A percentile compares a stretch with the other conserved stretches of the same genome.
Conservation (phyloP, 2,797 vertebrate genomes). For the Pachyuromys duprasi region DNA sequence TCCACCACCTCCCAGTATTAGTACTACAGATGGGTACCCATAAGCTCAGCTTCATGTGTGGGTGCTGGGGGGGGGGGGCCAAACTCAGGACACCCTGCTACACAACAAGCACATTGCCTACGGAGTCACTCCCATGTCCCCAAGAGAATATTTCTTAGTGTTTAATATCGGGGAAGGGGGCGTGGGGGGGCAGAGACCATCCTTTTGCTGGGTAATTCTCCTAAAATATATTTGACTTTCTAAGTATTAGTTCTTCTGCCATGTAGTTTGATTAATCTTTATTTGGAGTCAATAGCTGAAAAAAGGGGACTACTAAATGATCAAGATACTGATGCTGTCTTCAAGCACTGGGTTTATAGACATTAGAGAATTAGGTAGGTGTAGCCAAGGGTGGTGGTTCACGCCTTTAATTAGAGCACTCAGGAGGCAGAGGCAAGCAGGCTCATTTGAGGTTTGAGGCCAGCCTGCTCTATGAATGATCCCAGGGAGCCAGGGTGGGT, state of each 20-base stretch:
- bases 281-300: background rate
- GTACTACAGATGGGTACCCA: too few relatives aligned
- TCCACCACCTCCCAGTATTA: background rate
- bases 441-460: background rate
- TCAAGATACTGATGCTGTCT: background rate
- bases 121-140: background rate
- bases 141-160: background rate
- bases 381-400: background rate
- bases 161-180: background rate
- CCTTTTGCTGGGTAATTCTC: conserved; percentile 32
- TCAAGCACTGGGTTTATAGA: background rate
- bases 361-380: conserved; percentile 23
- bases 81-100: background rate
- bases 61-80: background rate
- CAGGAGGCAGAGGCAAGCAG: background rate
- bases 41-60: background rate
- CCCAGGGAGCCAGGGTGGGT: background rate
- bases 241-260: background rate
- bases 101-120: too few relatives aligned
- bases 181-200: background rate
- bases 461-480: background rate
- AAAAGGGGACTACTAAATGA: background rate
- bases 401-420: background rate
- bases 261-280: conserved; percentile 2
- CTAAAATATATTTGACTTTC: conserved; percentile 15